Conservation (phyloP, 2,113 vertebrate genomes). For the Myocastor coypus region DNA sequence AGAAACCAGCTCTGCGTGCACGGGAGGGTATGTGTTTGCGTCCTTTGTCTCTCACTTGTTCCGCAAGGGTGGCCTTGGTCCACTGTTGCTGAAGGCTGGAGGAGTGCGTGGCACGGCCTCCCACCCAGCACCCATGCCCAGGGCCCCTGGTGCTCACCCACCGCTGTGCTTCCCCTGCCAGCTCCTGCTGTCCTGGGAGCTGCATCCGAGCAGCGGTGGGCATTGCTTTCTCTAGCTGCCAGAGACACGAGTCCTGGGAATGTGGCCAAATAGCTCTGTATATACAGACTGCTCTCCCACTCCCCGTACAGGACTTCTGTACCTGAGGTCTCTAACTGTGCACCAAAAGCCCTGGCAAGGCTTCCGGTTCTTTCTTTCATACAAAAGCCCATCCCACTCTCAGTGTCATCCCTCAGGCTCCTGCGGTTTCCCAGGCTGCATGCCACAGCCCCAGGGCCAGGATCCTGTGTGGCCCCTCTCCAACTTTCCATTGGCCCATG, state of each 20-base stretch:
- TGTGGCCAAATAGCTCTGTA: not conserved
- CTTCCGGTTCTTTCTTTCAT: not conserved
- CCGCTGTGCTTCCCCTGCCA: not conserved
- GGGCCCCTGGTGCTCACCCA: not conserved
- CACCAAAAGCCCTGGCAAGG: not conserved
- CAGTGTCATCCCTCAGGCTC: too few relatives aligned
- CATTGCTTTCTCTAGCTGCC: too few relatives aligned
- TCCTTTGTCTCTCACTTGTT: not conserved
- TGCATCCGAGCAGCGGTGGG: too few relatives aligned
- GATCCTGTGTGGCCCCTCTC: not conserved
- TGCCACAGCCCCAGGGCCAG: not conserved
- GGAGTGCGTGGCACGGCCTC: rapidly evolving
- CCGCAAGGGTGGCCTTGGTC: not conserved
- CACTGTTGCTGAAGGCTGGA: not conserved
- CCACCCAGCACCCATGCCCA: not conserved
- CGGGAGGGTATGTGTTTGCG: rapidly evolving
- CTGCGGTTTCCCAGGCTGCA: not conserved
- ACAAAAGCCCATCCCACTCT: not conserved
- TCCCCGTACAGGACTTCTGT: not conserved
- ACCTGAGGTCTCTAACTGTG: not conserved
- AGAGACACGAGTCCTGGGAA: not conserved
- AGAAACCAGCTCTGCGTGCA: not conserved
- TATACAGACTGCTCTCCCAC: too few relatives aligned
- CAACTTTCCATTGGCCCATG: not conserved
- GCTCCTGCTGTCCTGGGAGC: too few relatives aligned